A percentile compares a stretch with the other conserved stretches of the same genome.
These are phyloP conservation scores for Phenganax marumi DNA, from an alignment of 92 coral and sea anemone species.

Conservation along the genomic window DNA sequence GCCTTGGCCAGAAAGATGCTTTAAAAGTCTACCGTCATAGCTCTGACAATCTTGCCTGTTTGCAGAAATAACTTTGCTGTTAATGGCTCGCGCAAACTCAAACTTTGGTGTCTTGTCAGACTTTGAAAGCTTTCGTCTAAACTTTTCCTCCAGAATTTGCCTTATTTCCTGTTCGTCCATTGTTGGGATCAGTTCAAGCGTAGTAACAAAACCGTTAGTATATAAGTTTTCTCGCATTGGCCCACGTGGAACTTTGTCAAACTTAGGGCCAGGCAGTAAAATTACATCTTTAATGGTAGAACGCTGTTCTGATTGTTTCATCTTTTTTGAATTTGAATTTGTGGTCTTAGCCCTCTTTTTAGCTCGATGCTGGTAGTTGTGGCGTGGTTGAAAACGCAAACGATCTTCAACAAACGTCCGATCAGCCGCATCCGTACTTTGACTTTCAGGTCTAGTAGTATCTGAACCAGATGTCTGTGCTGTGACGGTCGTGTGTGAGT, in stretches of 20 bases:
- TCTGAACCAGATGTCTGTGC: background rate
- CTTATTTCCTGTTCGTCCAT: conserved; percentile 25
- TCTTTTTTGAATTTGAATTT: background rate
- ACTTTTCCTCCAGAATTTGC: conserved; percentile 17
- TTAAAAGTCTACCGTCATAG: conserved; percentile 25
- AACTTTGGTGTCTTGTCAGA: conserved; percentile 15
- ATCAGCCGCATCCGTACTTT: conserved; percentile 1
- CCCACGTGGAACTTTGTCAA: conserved; percentile 33
- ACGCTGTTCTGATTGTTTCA: conserved; percentile 17
- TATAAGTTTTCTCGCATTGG: conserved; percentile 14
- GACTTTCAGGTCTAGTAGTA: background rate
- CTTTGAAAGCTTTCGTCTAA: conserved; percentile 33
- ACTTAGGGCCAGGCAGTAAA: conserved; percentile 28
- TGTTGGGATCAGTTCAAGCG: conserved; percentile 18
- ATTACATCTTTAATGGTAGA: conserved; percentile 31
- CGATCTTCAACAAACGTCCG: background rate
- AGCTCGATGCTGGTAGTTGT: conserved; percentile 8
- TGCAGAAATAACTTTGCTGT: conserved; percentile 19
- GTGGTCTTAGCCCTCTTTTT: conserved; percentile 17
- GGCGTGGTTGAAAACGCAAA: conserved; percentile 17
- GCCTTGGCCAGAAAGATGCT: background rate
- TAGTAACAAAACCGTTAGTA: conserved; percentile 23
- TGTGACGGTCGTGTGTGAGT: no score
- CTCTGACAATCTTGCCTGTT: conserved; percentile 22
- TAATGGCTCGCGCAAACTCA: conserved; percentile 34